Evolutionary conservation across 2,888 invertebrate genomes (phyloP), one percentile per base, ranked within the genome.

Genomic region (Campoplex nolae): DNA sequence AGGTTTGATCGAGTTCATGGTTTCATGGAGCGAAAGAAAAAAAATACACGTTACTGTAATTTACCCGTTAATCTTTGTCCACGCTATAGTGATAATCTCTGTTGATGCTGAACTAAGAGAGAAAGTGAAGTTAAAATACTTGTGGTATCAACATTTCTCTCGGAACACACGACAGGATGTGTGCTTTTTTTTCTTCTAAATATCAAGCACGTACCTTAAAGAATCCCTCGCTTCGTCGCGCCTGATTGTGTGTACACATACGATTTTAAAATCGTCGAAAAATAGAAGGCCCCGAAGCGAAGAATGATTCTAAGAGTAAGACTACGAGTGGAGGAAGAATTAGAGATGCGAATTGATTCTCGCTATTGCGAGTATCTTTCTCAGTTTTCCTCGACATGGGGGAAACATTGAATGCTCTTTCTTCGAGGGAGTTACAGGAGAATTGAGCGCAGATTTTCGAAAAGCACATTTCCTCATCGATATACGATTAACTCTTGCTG

Each of bases 241-340:
- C 65, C 71, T 71, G 73, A 73, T 18, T 56, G 77, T 65, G n/a
- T 42, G 16, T 13, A 51, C 74, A 48, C 51, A 74, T 56, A 81
- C 81, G 80, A 35, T 62, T 78, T 71, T 71, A 16, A 16, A 58
- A 54, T 42, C 65, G 71, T 54, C 16, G 45, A 45, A 76, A 70
- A 76, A 68, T 67, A 76, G 18, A 23, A 58, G 38, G 56, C 23
- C 67, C 11, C 71, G 76, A 83, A 79, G 86, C 71, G 51, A 54
- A 23, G 45, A 68, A 78, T 28, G 38, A 71, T 73, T 68, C 58
- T 84, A 56, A 23, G 32, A 42, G 56, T 32, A 42, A 32, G 42
- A 75, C 76, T 77, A 73, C 81, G 70, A 81, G 28, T 48, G 70
- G 67, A 83, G 80, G 79, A 81, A 84, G 73, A 86, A 70, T 86